phyloP scores from a whole-genome alignment of 2,113 vertebrate genomes.

The Prunella fulvescens region DNA sequence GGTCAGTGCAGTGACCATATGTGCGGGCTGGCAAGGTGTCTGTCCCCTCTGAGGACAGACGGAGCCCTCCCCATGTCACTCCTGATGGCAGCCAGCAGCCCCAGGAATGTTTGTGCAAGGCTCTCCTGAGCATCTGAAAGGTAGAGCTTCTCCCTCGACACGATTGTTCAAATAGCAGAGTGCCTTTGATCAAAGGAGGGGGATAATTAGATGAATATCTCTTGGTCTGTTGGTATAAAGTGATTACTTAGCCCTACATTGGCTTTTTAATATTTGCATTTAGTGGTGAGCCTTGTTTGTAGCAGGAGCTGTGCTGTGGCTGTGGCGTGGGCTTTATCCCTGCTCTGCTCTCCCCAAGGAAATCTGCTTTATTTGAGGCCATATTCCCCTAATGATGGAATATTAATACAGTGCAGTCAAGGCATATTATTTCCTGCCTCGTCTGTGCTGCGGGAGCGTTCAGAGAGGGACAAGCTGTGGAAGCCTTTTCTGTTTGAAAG shows the following conservation, averaged over 20 bases:
- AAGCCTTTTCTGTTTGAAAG: slow-evolving; percentile 45
- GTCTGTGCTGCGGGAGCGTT: neutral
- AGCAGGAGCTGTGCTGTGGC: neutral
- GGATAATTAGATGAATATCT: neutral
- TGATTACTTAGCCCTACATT: neutral
- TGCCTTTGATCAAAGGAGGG: neutral
- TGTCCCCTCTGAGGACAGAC: neutral
- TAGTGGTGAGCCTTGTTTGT: neutral
- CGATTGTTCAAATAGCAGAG: neutral
- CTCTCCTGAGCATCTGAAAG: neutral
- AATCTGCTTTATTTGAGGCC: neutral
- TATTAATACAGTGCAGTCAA: slow-evolving; percentile 7
- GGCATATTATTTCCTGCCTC: neutral
- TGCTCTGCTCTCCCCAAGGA: slow-evolving; percentile 1
- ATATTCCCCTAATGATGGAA: neutral
- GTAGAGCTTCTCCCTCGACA: neutral
- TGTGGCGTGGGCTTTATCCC: neutral
- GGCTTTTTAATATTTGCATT: neutral
- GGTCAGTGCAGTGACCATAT: neutral
- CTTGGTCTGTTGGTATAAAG: neutral
- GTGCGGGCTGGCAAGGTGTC: slow-evolving; percentile 1
- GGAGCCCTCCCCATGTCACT: neutral
- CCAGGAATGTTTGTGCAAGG: neutral
- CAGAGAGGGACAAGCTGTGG: neutral
- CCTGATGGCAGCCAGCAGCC: neutral